phyloP scores from a whole-genome alignment of 2,797 vertebrate genomes.

The Neosilurus mollespiculum region DNA sequence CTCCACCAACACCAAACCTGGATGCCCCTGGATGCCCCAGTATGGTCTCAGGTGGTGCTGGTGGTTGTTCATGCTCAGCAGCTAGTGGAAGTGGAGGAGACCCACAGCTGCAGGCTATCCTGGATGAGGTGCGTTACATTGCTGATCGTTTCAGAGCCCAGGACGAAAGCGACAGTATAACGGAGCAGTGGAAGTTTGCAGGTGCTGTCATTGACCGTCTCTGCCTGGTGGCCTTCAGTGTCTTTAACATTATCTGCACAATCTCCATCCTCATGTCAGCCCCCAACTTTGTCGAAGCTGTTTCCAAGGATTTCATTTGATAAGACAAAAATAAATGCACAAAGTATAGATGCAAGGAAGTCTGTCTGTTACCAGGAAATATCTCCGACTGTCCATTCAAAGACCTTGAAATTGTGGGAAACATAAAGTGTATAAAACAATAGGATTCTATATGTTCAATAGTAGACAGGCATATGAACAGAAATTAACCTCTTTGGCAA shows the following conservation, averaged over 20 bases:
- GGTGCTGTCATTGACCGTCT: conserved; percentile 81
- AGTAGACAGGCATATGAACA: background rate
- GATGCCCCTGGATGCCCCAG: conserved; percentile 73
- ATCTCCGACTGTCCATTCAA: conserved; percentile 11
- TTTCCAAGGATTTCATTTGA: conserved; percentile 83
- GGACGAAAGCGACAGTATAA: conserved; percentile 68
- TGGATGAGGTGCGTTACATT: conserved; percentile 80
- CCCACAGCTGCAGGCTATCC: conserved; percentile 76
- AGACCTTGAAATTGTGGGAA: background rate
- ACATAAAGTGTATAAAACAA: background rate
- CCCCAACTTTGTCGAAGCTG: conserved; percentile 80
- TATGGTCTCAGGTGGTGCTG: conserved; percentile 71
- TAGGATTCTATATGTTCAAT: background rate
- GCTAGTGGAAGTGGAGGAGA: conserved; percentile 66
- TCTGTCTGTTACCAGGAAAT: conserved; percentile 30
- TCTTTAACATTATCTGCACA: conserved; percentile 84
- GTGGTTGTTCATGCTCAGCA: conserved; percentile 65
- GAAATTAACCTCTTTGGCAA: conserved; percentile 26
- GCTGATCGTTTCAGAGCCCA: conserved; percentile 77
- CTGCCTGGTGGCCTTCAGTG: conserved; percentile 80
- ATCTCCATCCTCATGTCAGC: conserved; percentile 85
- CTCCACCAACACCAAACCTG: conserved; percentile 63
- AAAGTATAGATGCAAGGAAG: conserved; percentile 20
- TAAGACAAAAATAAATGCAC: conserved; percentile 54
- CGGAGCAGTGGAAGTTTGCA: conserved; percentile 82